A percentile compares a stretch with the other conserved stretches of the same genome.
Conservation (phyloP, 2,888 invertebrate genomes). For the Aplocera efformata region DNA sequence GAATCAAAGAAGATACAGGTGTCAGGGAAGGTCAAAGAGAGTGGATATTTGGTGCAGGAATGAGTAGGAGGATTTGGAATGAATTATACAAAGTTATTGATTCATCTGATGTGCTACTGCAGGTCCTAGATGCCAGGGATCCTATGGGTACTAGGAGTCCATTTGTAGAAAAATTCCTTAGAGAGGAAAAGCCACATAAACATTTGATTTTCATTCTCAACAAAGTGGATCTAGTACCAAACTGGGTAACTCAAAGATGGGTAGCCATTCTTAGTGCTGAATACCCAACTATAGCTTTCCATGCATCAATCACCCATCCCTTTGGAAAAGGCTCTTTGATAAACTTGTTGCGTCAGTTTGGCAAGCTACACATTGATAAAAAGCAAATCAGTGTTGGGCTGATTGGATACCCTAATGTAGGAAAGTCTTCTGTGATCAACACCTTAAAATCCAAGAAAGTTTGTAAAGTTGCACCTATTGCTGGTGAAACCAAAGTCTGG, state of each 20-base stretch:
- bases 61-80: conserved; percentile 99
- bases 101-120: conserved; percentile 97
- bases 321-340: conserved; percentile 99
- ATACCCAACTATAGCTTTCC: conserved; percentile 98
- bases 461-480: conserved; percentile 99
- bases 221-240: conserved; percentile 97
- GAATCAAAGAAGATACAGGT: conserved; percentile 90
- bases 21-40: conserved; percentile 91
- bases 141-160: conserved; percentile 97
- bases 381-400: conserved; percentile 99
- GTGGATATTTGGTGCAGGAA: conserved; percentile 97
- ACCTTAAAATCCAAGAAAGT: conserved; percentile 97
- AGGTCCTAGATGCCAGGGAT: conserved; percentile 98
- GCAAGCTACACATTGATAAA: conserved; percentile 96
- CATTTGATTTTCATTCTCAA: conserved; percentile 98
- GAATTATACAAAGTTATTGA: conserved; percentile 99
- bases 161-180: conserved; percentile 94
- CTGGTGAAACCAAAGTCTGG: conserved; percentile 99
- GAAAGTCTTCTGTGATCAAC: conserved; percentile 99
- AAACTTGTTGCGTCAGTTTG: conserved; percentile 96
- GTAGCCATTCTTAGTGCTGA: conserved; percentile 95
- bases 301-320: conserved; percentile 98
- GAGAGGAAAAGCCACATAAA: conserved; percentile 97
- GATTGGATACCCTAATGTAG: conserved; percentile 99
- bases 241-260: conserved; percentile 99